Conservation (phyloP, 2,888 invertebrate genomes). For the Brachynemurus nebulosus region DNA sequence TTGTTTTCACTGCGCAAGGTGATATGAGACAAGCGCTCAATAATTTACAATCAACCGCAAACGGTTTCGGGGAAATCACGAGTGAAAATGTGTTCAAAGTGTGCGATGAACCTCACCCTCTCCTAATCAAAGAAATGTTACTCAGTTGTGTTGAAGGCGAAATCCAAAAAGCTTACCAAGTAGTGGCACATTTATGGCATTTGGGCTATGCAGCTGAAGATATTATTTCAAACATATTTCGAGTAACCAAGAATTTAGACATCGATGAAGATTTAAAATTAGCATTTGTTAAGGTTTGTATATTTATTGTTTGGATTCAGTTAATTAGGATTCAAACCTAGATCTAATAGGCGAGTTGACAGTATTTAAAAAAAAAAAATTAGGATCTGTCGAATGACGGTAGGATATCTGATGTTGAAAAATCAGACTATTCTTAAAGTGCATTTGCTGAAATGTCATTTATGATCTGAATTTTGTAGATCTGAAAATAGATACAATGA, state of each 20-base stretch:
- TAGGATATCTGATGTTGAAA: no score
- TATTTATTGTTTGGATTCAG: no score
- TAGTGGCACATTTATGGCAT: conserved; percentile 78
- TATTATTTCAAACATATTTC: conserved; percentile 87
- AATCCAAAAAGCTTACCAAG: conserved; percentile 72
- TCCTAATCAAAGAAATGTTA: conserved; percentile 83
- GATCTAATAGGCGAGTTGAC: no score
- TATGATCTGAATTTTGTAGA: no score
- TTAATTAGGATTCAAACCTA: no score
- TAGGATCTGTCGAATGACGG: no score
- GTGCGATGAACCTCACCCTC: conserved; percentile 97
- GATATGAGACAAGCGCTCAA: conserved; percentile 97
- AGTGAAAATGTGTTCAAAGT: conserved; percentile 95
- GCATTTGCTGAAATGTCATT: no score
- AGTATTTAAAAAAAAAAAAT: no score
- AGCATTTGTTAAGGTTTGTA: conserved; percentile 59
- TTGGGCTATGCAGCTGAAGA: conserved; percentile 96
- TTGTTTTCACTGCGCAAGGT: conserved; percentile 96
- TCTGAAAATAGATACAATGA: no score
- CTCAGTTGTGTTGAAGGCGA: conserved; percentile 67
- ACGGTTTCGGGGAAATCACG: conserved; percentile 84
- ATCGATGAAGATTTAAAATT: conserved; percentile 71
- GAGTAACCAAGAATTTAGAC: conserved; percentile 78
- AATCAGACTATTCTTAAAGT: no score
- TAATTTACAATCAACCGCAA: conserved; percentile 89